phyloP scores from a whole-genome alignment of 2,888 invertebrate genomes.

The Acanthosepion pharaonis region DNA sequence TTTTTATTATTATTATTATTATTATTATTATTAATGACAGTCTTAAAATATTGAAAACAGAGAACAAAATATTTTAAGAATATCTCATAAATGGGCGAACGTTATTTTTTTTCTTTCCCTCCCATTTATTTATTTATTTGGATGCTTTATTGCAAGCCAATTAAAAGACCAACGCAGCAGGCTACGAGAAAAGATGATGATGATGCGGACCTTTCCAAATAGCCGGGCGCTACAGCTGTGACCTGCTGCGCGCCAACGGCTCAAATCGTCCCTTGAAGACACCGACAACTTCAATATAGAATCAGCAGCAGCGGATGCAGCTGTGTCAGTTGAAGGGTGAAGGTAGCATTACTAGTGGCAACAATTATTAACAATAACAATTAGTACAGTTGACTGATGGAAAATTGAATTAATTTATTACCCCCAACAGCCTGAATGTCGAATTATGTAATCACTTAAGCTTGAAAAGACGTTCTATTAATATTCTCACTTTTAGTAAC shows the following conservation, averaged over 20 bases:
- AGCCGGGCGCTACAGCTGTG: neutral
- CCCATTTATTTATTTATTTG: neutral
- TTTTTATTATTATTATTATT: too few relatives aligned
- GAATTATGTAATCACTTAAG: neutral
- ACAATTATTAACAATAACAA: slow-evolving; percentile 33
- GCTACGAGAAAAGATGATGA: neutral
- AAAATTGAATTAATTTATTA: slow-evolving; percentile 6
- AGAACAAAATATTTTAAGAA: neutral
- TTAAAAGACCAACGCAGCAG: neutral
- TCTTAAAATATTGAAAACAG: neutral
- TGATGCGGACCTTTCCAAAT: neutral
- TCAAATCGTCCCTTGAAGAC: neutral
- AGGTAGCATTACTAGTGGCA: neutral
- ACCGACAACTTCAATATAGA: neutral
- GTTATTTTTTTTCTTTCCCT: neutral
- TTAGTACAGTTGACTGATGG: neutral
- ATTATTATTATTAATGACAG: too few relatives aligned
- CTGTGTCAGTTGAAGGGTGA: neutral
- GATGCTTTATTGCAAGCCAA: neutral
- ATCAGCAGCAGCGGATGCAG: neutral
- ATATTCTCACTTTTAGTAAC: neutral
- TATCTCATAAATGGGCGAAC: neutral
- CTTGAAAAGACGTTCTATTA: neutral
- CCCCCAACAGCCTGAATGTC: neutral
- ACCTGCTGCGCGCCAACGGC: neutral